Percentiles rank a stretch among this genome's conserved stretches.
phyloP scores from a whole-genome alignment of 2,113 vertebrate species.

The Elgaria multicarinata region DNA sequence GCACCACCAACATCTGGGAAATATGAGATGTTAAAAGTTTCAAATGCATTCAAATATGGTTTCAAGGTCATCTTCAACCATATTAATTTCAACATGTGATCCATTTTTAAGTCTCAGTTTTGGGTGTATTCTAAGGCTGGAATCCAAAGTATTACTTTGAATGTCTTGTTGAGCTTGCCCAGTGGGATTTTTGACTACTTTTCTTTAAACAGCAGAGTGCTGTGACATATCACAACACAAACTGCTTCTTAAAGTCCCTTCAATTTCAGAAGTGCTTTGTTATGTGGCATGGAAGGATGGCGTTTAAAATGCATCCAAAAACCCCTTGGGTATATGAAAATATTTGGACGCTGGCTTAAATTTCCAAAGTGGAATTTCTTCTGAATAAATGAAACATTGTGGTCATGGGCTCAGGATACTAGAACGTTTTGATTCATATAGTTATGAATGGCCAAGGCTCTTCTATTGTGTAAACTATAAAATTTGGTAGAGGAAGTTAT shows the following conservation, averaged over 20 bases:
- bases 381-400: conserved; percentile 9
- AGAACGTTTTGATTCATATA: conserved; percentile 54
- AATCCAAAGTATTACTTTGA: conserved; percentile 6
- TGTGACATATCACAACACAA: background rate
- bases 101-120: conserved; percentile 64
- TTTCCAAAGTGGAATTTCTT: background rate
- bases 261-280: background rate
- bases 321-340: too few relatives aligned
- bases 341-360: background rate
- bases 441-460: conserved; percentile 49
- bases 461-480: conserved; percentile 50
- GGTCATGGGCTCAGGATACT: conserved; percentile 53
- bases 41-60: conserved; percentile 54
- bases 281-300: background rate
- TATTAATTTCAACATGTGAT: conserved; percentile 66
- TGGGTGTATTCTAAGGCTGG: conserved; percentile 58
- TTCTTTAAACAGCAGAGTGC: background rate
- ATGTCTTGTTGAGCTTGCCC: conserved; percentile 23
- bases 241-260: background rate
- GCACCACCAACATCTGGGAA: conserved; percentile 69
- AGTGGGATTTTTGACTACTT: background rate
- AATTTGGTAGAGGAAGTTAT: conserved; percentile 15
- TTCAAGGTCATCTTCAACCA: conserved; percentile 55
- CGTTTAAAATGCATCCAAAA: background rate
- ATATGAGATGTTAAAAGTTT: conserved; percentile 71